phyloP scores from a whole-genome alignment of 1,140 invertebrate genomes.

The Tribolium madens region DNA sequence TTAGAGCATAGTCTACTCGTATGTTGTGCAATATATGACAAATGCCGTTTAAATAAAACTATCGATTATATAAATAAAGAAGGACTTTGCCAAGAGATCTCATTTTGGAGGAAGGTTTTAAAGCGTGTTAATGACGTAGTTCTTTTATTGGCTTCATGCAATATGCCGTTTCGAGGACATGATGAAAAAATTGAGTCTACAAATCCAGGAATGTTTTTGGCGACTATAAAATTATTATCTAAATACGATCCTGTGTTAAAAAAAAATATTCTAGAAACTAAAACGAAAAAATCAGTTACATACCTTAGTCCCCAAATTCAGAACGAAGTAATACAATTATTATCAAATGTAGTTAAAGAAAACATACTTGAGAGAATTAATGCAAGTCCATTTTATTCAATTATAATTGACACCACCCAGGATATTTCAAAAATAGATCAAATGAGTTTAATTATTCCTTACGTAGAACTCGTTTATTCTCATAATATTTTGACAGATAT shows the following conservation, averaged over 20 bases:
- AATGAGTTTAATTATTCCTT: background rate
- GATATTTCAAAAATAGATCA: slow-evolving; percentile 20
- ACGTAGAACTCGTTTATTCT: background rate
- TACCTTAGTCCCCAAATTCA: background rate
- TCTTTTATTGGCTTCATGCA: slow-evolving; percentile 10
- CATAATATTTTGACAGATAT: background rate
- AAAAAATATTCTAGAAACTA: background rate
- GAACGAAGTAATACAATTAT: background rate
- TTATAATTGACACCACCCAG: slow-evolving; percentile 24
- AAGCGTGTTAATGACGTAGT: background rate
- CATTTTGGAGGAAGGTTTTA: background rate
- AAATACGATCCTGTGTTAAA: background rate
- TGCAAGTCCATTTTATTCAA: slow-evolving; percentile 17
- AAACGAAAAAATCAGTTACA: background rate
- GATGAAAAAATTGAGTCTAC: background rate
- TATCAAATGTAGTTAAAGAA: background rate
- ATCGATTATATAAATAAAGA: background rate
- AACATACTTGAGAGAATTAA: background rate
- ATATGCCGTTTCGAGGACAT: slow-evolving; percentile 18
- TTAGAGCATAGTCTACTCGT: background rate
- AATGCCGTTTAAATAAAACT: slow-evolving; percentile 14
- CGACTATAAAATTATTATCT: slow-evolving; percentile 9
- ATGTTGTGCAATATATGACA: slow-evolving; percentile 1
- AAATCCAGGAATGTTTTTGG: slow-evolving; percentile 14
- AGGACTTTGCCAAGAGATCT: background rate